Evolutionary conservation across 1,140 invertebrate genomes (phyloP), one percentile per base, ranked within the genome.

Genomic region (Amphibalanus amphitrite): DNA sequence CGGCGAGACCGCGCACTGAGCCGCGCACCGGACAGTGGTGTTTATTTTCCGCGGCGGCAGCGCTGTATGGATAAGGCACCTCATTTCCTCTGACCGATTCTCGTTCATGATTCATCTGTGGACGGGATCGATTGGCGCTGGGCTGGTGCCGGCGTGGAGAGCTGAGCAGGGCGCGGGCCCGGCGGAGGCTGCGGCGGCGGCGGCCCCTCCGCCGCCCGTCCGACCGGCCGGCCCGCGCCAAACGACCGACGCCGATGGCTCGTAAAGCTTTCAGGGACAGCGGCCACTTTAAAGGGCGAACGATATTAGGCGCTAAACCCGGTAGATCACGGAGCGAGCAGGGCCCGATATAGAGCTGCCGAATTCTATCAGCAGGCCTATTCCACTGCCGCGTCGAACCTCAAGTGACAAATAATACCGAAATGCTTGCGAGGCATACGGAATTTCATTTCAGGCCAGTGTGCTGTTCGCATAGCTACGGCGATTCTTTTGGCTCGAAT

Each of bases 261-360:
- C 47, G 47, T 59, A 59, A 59, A 59, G 47, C 47, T 59, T 59
- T 59, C 47, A 59, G 47, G 47, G 47, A 59, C 47, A 59, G 47
- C 47, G 20, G 47, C 47, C 47, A 59, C 47, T 59, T 59, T 59
- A 59, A 59, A 59, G 47, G 47, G 47, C 20, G 47, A 59, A 59
- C 47, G 47, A 59, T 59, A 59, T 59, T 59, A 59, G 47, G 47
- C 47, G 47, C 47, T 59, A 59, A 59, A 59, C 47, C 17, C 47
- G 47, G 47, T 59, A 59, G 47, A 59, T 59, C 47, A 59, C 47
- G 47, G 6, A 59, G 20, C 47, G 47, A 59, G 23, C 47, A 8
- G 47, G 47, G 10, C 1, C 47, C 47, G 6, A 20, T 23, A 59
- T 20, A 8, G 47, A 59, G 47, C 47, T 20, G 47, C 13, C 47